phyloP scores from a whole-genome alignment of 1,140 invertebrate genomes.

The Galendromus occidentalis region DNA sequence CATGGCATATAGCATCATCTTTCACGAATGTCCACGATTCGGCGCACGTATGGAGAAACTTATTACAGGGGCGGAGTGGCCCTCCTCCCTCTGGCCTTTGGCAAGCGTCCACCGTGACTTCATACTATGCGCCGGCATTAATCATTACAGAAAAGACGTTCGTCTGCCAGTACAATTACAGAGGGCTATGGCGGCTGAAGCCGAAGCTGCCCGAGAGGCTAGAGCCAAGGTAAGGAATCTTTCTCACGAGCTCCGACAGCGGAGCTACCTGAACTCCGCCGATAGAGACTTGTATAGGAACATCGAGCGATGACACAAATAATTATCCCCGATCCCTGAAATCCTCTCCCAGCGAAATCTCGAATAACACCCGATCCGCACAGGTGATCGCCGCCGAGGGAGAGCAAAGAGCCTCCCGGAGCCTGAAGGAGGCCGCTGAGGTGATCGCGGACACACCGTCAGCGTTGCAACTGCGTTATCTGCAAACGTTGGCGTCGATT shows the following conservation, averaged over 20 bases:
- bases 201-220: constrained; percentile 60
- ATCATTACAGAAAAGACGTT: constrained; percentile 56
- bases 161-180: constrained; percentile 59
- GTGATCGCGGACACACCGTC: constrained; percentile 45
- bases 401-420: constrained; percentile 27
- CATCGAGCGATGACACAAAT: too few species aligned
- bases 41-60: neutral
- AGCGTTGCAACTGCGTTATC: constrained; percentile 50
- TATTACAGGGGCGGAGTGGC: constrained; percentile 2
- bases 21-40: too few species aligned
- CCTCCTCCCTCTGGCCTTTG: neutral
- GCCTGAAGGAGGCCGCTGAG: constrained; percentile 27
- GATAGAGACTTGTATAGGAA: too few species aligned
- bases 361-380: too few species aligned
- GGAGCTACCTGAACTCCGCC: too few species aligned
- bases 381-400: constrained; percentile 30
- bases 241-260: too few species aligned
- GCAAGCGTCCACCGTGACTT: neutral
- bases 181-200: constrained; percentile 66
- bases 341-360: too few species aligned
- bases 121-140: neutral
- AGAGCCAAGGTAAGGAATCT: constrained; percentile 43
- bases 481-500: constrained; percentile 34
- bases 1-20: too few species aligned
- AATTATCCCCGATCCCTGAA: too few species aligned